phyloP scores from a whole-genome alignment of 2,113 vertebrate species.

The Bubo bubo region DNA sequence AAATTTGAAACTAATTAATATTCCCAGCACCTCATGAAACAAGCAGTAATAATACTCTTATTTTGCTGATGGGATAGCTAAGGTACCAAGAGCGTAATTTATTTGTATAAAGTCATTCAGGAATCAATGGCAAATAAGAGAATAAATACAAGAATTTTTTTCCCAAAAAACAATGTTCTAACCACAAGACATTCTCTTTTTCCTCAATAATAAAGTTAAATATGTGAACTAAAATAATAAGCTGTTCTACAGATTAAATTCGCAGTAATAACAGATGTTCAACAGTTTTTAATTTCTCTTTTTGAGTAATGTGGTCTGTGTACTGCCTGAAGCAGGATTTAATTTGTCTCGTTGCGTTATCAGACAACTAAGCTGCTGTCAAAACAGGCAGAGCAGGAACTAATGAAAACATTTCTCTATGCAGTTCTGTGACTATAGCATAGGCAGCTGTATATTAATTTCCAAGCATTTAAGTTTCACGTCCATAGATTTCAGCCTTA shows the following conservation, averaged over 20 bases:
- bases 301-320: conserved; percentile 54
- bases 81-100: not conserved
- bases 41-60: not conserved
- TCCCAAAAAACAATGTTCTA: not conserved
- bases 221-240: conserved; percentile 44
- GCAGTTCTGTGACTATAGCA: conserved; percentile 5
- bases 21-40: not conserved
- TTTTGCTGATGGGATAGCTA: not conserved
- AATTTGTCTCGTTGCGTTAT: conserved; percentile 52
- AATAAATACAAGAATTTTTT: not conserved
- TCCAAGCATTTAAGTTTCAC: not conserved
- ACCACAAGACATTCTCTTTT: not conserved
- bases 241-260: conserved; percentile 46
- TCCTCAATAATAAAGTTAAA: conserved; percentile 11
- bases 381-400: conserved; percentile 60
- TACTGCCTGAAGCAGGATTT: conserved; percentile 61
- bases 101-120: not conserved
- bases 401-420: conserved; percentile 48
- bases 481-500: not conserved
- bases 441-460: conserved; percentile 49
- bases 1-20: not conserved
- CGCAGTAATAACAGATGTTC: conserved; percentile 62
- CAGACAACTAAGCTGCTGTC: conserved; percentile 58
- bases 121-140: not conserved
- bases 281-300: conserved; percentile 61